Percentiles rank a stretch among this genome's conserved stretches.
These are phyloP conservation scores for Linepithema humile DNA, from an alignment of 1,140 invertebrate genomes.

Conservation along the genomic window DNA sequence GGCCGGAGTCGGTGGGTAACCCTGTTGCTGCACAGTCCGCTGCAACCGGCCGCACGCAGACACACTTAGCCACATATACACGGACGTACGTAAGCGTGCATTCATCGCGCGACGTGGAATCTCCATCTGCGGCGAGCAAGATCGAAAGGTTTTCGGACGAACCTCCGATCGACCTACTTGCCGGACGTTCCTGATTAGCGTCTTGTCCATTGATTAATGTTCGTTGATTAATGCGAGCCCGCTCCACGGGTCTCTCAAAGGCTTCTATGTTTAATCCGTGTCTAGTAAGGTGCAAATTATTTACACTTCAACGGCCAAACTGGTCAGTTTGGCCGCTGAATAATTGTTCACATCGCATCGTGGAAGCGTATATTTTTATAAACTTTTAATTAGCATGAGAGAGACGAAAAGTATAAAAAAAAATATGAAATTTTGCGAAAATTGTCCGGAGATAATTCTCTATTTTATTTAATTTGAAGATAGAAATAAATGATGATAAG, in stretches of 20 bases:
- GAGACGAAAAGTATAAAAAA: neutral
- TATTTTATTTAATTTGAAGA: neutral
- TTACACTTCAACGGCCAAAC: constrained; percentile 40
- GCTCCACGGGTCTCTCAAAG: constrained; percentile 40
- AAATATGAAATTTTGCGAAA: neutral
- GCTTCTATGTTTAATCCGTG: constrained; percentile 55
- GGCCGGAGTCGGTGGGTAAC: constrained; percentile 60
- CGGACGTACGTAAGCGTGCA: constrained; percentile 17
- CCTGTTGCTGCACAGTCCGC: constrained; percentile 66
- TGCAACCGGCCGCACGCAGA: constrained; percentile 34
- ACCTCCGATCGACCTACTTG: constrained; percentile 63
- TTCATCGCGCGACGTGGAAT: constrained; percentile 62
- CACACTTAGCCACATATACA: neutral
- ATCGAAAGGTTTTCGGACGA: constrained; percentile 60
- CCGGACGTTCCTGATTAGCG: constrained; percentile 56
- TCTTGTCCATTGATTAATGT: constrained; percentile 56
- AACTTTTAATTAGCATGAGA: constrained; percentile 15
- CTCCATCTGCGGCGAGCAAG: constrained; percentile 60
- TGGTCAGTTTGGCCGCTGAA: constrained; percentile 43
- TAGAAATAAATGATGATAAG: neutral
- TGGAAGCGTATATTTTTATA: constrained; percentile 27
- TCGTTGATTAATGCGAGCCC: constrained; percentile 46
- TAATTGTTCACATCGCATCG: constrained; percentile 13
- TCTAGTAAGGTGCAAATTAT: constrained; percentile 43
- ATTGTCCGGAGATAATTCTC: neutral